Evolutionary conservation across 2,113 vertebrate genomes (phyloP), one percentile per base, ranked within the genome.

Genomic region (Porphyrio hochstetteri): DNA sequence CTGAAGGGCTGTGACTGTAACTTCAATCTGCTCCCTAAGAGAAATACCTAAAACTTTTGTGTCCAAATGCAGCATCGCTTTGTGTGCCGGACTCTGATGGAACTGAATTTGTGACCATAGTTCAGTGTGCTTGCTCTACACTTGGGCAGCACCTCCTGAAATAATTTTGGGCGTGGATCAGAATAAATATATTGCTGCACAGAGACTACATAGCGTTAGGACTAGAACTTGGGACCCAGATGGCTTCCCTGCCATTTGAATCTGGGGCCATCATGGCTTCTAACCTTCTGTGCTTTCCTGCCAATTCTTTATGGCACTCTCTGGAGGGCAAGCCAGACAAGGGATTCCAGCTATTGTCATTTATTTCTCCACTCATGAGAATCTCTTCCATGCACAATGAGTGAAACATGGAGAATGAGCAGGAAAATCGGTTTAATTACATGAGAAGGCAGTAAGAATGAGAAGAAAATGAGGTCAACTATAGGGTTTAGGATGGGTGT

Each of bases 391-490:
- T 82, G 89, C 83, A 97, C 93, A 92, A 93, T 92, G 94, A 97
- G 86, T 86, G 94, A 97, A 97, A 97, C 94, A 97, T n/a, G 84
- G 95, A 97, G 96, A 97, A 91, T 97, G 97, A 97, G 93, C 97
- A 97, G 97, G 97, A 98, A 98, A 98, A 98, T 98, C 96, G 64
- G 97, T 97, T 98, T 98, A 98, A 98, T 98, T 98, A 98, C 95
- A 96, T 95, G 92, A 97, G 95, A 95, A 97, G 95, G 74, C 96
- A 96, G 88, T 92, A 97, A 97, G 97, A 98, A 98, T 96, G 95
- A 98, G 91, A 97, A 85, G 76, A 96, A 97, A 97, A 97, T 98
- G 96, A 98, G 97, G 97, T 98, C 97, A 97, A 53, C 93, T 90
- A 50, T 94, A 86, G 97, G 96, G 96, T 94, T 96, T 95, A 94